phyloP scores from a whole-genome alignment of 2,113 vertebrate genomes.

The Cervus canadensis region DNA sequence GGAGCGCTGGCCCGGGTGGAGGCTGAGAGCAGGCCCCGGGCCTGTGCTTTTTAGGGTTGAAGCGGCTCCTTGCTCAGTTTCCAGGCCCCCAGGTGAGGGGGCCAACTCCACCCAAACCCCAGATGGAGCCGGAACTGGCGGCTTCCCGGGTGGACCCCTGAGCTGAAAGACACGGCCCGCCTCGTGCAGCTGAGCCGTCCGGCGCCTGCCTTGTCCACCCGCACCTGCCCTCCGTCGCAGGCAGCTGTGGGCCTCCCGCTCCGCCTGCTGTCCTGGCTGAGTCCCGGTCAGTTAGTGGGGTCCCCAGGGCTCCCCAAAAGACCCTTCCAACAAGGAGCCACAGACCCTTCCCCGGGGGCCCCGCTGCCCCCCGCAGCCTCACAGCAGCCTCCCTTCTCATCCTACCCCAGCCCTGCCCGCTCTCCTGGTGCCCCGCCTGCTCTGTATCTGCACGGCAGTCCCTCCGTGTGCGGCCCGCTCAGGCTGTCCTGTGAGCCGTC shows the following conservation, averaged over 20 bases:
- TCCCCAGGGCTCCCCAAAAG: neutral
- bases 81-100: neutral
- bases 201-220: fast-evolving
- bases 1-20: neutral
- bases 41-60: neutral
- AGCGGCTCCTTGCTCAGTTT: neutral
- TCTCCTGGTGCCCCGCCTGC: fast-evolving
- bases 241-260: neutral
- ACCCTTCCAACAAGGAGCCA: too few relatives aligned
- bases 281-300: neutral
- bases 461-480: fast-evolving
- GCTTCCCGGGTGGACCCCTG: neutral
- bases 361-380: fast-evolving
- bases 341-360: neutral
- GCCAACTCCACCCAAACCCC: neutral
- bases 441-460: fast-evolving
- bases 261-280: neutral
- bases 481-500: too few relatives aligned
- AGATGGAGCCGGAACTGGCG: neutral
- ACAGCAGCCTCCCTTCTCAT: neutral
- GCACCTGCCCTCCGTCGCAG: neutral
- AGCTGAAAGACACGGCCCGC: neutral
- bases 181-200: neutral
- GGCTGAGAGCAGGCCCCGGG: neutral
- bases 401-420: neutral